These are phyloP conservation scores for Chrysomallon squamiferum DNA, from an alignment of 1,140 invertebrate genomes.

Conservation along the genomic window DNA sequence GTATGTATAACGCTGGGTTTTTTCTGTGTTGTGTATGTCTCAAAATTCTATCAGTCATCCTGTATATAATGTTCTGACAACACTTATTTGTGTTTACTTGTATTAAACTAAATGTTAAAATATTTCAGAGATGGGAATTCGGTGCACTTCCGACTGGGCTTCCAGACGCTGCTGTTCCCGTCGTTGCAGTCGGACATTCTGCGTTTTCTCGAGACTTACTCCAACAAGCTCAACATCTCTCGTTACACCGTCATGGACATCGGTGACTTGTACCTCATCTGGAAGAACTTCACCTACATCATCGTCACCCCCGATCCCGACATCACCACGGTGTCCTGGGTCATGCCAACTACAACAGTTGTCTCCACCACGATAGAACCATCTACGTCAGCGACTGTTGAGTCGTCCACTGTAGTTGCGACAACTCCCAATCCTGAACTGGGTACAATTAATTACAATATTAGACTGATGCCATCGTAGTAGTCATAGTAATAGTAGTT, in stretches of 20 bases:
- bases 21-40: too few relatives aligned
- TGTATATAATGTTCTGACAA: too few relatives aligned
- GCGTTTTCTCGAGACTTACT: neutral
- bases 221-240: constrained; percentile 4
- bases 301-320: constrained; percentile 3
- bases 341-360: neutral
- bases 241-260: neutral
- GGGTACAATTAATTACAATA: too few relatives aligned
- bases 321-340: neutral
- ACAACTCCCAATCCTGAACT: too few relatives aligned
- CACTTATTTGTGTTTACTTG: too few relatives aligned
- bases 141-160: neutral
- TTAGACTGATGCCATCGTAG: too few relatives aligned
- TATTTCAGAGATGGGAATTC: too few relatives aligned
- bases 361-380: neutral
- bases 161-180: neutral
- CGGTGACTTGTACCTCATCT: constrained; percentile 3
- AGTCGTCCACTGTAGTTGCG: too few relatives aligned
- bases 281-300: neutral
- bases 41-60: too few relatives aligned
- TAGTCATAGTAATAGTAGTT: too few relatives aligned
- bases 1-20: too few relatives aligned
- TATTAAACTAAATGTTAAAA: too few relatives aligned
- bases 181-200: neutral
- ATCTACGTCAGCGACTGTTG: neutral